These are phyloP conservation scores for Penaeus vannamei DNA, from an alignment of 1,140 invertebrate species.

Conservation along the genomic window DNA sequence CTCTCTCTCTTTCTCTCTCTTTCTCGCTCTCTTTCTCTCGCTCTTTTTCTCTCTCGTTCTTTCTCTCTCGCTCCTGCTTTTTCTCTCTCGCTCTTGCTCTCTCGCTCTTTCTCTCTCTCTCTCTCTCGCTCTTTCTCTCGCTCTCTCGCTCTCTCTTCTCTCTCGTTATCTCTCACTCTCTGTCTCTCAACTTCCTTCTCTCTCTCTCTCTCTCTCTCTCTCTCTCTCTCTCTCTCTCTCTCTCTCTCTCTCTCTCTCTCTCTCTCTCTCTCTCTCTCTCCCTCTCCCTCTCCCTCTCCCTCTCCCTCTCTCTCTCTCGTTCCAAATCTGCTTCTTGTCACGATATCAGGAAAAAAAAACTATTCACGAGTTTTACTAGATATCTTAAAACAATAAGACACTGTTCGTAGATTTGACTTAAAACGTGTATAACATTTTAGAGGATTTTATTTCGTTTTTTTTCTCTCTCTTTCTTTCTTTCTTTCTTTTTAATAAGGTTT, in stretches of 20 bases:
- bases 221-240: too few species aligned
- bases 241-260: too few species aligned
- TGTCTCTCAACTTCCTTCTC: neutral
- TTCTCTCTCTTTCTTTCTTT: neutral
- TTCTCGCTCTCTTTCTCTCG: neutral
- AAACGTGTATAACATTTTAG: too few species aligned
- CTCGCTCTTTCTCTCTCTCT: neutral
- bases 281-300: neutral
- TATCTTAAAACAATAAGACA: too few species aligned
- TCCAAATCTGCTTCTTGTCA: neutral
- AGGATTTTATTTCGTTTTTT: too few species aligned
- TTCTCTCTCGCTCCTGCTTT: too few species aligned
- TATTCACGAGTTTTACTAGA: too few species aligned
- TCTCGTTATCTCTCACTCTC: neutral
- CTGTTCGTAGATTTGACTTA: too few species aligned
- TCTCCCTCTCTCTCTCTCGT: neutral
- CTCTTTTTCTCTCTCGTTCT: too few species aligned
- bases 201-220: conserved; percentile 8
- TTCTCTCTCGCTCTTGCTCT: too few species aligned
- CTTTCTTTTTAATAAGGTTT: neutral
- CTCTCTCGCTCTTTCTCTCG: neutral
- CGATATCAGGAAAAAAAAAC: too few species aligned
- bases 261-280: neutral
- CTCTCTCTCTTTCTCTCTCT: neutral
- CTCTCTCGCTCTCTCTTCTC: neutral